phyloP scores from a whole-genome alignment of 1,140 invertebrate genomes.

The Papilio aristodemus region DNA sequence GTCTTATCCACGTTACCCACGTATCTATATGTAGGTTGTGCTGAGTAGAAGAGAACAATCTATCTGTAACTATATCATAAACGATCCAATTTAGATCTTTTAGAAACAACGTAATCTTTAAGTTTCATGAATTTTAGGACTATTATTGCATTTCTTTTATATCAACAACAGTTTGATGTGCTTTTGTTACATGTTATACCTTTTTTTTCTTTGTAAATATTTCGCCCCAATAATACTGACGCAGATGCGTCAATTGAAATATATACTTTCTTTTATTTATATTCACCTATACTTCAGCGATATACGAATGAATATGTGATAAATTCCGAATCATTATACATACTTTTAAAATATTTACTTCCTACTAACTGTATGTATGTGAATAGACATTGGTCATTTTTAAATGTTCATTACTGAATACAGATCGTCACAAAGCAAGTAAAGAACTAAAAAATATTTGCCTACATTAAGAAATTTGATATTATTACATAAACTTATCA shows the following conservation, averaged over 20 bases:
- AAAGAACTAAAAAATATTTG: no score
- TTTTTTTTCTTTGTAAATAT: slow-evolving; percentile 76
- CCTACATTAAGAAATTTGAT: no score
- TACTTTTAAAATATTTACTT: no score
- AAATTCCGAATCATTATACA: no score
- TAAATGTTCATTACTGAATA: no score
- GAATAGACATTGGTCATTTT: no score
- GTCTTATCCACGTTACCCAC: background rate
- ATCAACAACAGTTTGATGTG: slow-evolving; percentile 62
- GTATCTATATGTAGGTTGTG: slow-evolving; percentile 9
- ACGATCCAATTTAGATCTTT: slow-evolving; percentile 16
- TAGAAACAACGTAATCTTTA: slow-evolving; percentile 29
- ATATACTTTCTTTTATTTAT: slow-evolving; percentile 50
- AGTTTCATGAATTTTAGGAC: slow-evolving; percentile 33
- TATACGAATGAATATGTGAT: no score
- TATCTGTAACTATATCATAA: slow-evolving; percentile 14
- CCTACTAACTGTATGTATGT: no score
- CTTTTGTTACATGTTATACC: slow-evolving; percentile 74
- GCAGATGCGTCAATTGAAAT: slow-evolving; percentile 61
- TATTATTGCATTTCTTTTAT: slow-evolving; percentile 64
- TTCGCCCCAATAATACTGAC: slow-evolving; percentile 72
- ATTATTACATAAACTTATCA: no score
- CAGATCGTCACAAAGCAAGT: no score
- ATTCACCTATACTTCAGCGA: background rate
- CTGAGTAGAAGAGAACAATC: slow-evolving; percentile 34